Evolutionary conservation across 2,888 invertebrate genomes (phyloP).

Genomic region (Scaptomyza reducta): DNA sequence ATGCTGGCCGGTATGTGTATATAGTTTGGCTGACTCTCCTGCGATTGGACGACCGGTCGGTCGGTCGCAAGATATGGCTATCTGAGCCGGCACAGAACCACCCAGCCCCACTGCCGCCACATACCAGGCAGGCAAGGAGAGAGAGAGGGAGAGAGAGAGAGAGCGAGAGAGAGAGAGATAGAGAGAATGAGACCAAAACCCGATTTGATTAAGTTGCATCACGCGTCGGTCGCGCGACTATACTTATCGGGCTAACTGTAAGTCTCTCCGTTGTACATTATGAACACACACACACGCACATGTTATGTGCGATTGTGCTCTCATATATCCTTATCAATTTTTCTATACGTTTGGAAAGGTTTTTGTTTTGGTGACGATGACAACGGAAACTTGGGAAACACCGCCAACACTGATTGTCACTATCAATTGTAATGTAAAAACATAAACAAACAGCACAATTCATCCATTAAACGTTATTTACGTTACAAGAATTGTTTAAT

Average conservation of each 20-base stretch:
- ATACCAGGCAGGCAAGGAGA: not conserved
- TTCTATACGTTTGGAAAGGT: slow-evolving; percentile 60
- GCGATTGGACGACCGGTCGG: slow-evolving; percentile 56
- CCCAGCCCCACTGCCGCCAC: slow-evolving; percentile 69
- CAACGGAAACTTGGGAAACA: slow-evolving; percentile 59
- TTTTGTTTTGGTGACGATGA: slow-evolving; percentile 60
- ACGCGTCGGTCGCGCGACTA: slow-evolving; percentile 73
- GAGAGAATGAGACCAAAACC: slow-evolving; percentile 44
- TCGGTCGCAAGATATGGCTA: slow-evolving; percentile 70
- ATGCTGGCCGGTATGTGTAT: slow-evolving; percentile 28
- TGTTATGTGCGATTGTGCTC: slow-evolving; percentile 21
- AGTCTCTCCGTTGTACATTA: slow-evolving; percentile 33
- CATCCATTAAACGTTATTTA: not conserved
- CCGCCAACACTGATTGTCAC: slow-evolving; percentile 64
- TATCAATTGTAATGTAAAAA: slow-evolving; percentile 44
- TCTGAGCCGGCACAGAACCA: slow-evolving; percentile 53
- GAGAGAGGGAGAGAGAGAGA: slow-evolving; percentile 4
- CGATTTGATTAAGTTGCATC: slow-evolving; percentile 77
- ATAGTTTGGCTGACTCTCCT: slow-evolving; percentile 62
- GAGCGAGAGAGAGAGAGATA: slow-evolving; percentile 12
- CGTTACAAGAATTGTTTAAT: no score
- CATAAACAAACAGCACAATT: slow-evolving; percentile 1
- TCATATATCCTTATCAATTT: slow-evolving; percentile 74
- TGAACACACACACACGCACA: slow-evolving; percentile 11
- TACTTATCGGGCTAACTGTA: slow-evolving; percentile 73